Conservation (phyloP, 2,888 invertebrate genomes). For the Coecobrya sp. region DNA sequence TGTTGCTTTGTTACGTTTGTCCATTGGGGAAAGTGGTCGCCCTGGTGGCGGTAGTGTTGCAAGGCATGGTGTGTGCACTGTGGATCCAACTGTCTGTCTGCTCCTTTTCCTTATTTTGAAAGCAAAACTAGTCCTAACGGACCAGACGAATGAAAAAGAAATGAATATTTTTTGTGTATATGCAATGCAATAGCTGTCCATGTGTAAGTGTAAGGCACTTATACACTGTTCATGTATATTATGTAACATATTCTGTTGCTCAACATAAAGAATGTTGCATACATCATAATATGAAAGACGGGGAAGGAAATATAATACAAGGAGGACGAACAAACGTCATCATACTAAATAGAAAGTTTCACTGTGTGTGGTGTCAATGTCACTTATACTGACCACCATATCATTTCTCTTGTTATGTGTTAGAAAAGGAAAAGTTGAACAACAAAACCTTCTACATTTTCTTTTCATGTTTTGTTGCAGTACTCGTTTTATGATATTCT, state of each 20-base stretch:
- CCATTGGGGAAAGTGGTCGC: conserved; percentile 52
- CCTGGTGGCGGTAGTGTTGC: neutral
- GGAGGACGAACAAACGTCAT: conserved; percentile 30
- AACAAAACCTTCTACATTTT: conserved; percentile 23
- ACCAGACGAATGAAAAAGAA: neutral
- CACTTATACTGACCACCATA: conserved; percentile 47
- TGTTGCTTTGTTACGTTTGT: conserved; percentile 58
- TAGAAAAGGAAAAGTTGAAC: neutral
- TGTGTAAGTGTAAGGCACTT: neutral
- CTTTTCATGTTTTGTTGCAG: neutral
- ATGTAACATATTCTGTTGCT: neutral
- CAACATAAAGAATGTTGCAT: conserved; percentile 27
- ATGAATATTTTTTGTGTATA: neutral
- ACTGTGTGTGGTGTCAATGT: conserved; percentile 35
- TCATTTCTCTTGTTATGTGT: neutral
- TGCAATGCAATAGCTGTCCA: neutral
- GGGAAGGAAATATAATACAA: neutral
- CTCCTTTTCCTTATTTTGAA: conserved; percentile 35
- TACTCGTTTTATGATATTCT: neutral
- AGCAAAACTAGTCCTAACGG: neutral
- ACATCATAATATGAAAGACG: conserved; percentile 30
- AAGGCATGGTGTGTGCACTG: neutral
- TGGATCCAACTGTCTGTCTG: conserved; percentile 42
- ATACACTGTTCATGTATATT: neutral
- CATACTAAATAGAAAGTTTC: conserved; percentile 40